phyloP scores from a whole-genome alignment of 2,797 vertebrate species.

The Helicolenus hilgendorfi region DNA sequence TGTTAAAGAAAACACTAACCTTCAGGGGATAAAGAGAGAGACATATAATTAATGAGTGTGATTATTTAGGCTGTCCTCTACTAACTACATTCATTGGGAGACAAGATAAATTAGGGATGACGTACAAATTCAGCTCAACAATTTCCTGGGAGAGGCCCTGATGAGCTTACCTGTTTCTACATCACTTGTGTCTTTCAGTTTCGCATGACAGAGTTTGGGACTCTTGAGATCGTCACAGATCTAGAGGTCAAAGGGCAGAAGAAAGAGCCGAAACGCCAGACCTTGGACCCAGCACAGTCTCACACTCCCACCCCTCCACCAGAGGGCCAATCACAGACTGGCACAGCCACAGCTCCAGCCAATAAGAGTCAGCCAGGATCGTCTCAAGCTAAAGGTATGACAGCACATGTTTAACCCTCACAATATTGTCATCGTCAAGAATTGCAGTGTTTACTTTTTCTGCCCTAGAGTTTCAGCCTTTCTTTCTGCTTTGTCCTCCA shows the following conservation, averaged over 20 bases:
- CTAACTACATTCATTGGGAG: neutral
- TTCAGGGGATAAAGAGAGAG: neutral
- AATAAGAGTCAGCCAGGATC: constrained; percentile 62
- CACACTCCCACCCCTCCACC: constrained; percentile 88
- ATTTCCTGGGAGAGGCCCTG: neutral
- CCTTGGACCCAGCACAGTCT: constrained; percentile 77
- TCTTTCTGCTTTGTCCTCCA: constrained; percentile 58
- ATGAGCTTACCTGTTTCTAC: neutral
- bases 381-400: constrained; percentile 79
- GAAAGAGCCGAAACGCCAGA: constrained; percentile 56
- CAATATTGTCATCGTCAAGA: neutral
- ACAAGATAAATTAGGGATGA: neutral
- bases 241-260: constrained; percentile 85
- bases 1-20: neutral
- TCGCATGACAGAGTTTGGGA: constrained; percentile 93
- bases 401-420: neutral
- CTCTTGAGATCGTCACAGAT: constrained; percentile 92
- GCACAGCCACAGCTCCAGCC: constrained; percentile 45
- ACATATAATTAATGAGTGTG: neutral
- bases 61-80: neutral
- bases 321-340: constrained; percentile 76
- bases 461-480: neutral
- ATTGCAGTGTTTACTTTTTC: neutral
- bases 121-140: accelerated
- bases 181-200: constrained; percentile 84